Conservation (phyloP, 2,888 invertebrate species). For the Cryptosula pallasiana region DNA sequence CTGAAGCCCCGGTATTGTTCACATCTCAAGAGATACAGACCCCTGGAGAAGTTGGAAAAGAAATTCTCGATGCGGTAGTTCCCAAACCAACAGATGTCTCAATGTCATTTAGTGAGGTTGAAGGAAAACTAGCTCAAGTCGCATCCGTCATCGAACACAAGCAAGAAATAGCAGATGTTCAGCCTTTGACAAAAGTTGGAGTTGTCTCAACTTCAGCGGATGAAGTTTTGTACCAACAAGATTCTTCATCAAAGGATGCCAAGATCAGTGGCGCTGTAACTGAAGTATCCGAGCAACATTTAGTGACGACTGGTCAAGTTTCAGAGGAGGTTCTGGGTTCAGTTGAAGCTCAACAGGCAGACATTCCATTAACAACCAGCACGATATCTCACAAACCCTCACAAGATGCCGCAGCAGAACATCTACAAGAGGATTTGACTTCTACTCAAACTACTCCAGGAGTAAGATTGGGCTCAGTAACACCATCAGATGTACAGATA, state of each 20-base stretch:
- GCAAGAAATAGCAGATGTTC: background rate
- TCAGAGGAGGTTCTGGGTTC: background rate
- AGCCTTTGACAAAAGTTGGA: background rate
- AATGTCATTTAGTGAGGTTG: background rate
- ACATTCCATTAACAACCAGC: background rate
- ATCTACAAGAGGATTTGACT: background rate
- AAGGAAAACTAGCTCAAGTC: background rate
- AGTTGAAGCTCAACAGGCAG: background rate
- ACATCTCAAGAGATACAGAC: background rate
- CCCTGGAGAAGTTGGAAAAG: background rate
- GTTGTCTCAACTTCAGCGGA: background rate
- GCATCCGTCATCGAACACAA: background rate
- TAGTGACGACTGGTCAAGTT: background rate
- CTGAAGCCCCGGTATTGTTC: background rate
- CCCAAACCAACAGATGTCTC: background rate
- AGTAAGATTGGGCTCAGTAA: background rate
- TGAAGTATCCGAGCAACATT: background rate
- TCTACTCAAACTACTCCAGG: background rate
- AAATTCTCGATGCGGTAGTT: background rate
- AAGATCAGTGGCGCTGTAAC: background rate
- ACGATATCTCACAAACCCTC: background rate
- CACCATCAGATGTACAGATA: background rate
- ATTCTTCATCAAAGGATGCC: background rate
- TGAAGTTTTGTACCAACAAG: background rate
- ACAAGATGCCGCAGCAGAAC: background rate